A percentile compares a stretch with the other conserved stretches of the same genome.
These are phyloP conservation scores for Cavia porcellus DNA, from an alignment of 2,113 vertebrate species.

Conservation along the genomic window DNA sequence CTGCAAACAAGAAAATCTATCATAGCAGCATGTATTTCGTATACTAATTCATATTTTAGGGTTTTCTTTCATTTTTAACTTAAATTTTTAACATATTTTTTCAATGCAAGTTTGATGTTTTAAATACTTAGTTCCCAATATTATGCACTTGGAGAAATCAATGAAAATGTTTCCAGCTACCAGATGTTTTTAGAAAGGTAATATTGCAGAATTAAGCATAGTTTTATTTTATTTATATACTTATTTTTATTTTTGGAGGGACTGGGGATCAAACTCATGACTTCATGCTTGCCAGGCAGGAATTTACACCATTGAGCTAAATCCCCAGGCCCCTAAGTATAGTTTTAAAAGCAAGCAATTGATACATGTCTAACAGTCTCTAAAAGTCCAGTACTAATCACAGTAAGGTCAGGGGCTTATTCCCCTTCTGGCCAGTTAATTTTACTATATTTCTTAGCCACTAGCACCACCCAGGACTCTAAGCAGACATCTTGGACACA, in stretches of 20 bases:
- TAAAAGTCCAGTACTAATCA: constrained; percentile 52
- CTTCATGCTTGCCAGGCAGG: too few species aligned
- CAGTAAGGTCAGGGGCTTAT: constrained; percentile 60
- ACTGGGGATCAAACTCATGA: too few species aligned
- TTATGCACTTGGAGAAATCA: constrained; percentile 57
- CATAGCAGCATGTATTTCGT: neutral
- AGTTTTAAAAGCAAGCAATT: constrained; percentile 64
- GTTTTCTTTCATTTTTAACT: constrained; percentile 4
- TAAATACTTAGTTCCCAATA: constrained; percentile 50
- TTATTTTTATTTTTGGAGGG: too few species aligned
- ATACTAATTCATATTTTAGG: constrained; percentile 34
- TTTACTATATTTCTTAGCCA: constrained; percentile 23
- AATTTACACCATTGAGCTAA: too few species aligned
- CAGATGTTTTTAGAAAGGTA: constrained; percentile 70
- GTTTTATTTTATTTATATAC: neutral
- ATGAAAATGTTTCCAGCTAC: constrained; percentile 56
- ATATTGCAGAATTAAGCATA: constrained; percentile 55
- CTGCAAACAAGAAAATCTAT: constrained; percentile 62
- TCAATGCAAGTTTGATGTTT: constrained; percentile 24
- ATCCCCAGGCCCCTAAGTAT: neutral
- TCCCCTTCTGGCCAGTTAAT: constrained; percentile 29
- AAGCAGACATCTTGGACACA: neutral
- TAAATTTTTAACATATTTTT: neutral
- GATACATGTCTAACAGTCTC: neutral
- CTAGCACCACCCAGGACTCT: neutral